Evolutionary conservation across 2,797 vertebrate species (phyloP).

Genomic region (Siniperca undulata): DNA sequence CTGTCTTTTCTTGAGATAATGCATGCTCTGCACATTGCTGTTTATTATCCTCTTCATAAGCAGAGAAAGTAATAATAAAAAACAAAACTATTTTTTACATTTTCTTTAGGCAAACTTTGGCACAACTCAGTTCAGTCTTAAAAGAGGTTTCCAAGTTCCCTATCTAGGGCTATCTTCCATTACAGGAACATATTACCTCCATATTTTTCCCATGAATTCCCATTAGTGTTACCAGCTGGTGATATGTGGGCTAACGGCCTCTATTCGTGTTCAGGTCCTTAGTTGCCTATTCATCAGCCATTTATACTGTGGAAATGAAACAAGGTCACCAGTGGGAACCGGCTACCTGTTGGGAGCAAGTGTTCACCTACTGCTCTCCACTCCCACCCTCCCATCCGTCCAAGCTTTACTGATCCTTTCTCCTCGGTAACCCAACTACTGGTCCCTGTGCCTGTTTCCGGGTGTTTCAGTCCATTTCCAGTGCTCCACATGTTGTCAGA

Average conservation of each 20-base stretch:
- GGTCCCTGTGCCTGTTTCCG: constrained; percentile 8
- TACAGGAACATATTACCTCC: constrained; percentile 20
- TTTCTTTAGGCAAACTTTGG: constrained; percentile 41
- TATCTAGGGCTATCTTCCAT: constrained; percentile 35
- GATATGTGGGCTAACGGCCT: constrained; percentile 67
- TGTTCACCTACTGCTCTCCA: constrained; percentile 70
- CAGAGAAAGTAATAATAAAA: constrained; percentile 19
- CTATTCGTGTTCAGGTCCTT: constrained; percentile 42
- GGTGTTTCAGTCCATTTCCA: constrained; percentile 60
- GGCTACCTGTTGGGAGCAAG: constrained; percentile 66
- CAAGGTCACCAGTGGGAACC: constrained; percentile 66
- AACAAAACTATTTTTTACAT: constrained; percentile 8
- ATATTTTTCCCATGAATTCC: constrained; percentile 58
- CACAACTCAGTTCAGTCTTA: constrained; percentile 4
- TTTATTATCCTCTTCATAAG: constrained; percentile 42
- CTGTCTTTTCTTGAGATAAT: constrained; percentile 51
- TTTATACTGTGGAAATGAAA: constrained; percentile 54
- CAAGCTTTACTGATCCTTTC: constrained; percentile 12
- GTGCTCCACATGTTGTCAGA: constrained; percentile 66
- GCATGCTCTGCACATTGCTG: constrained; percentile 29
- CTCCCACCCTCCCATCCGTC: constrained; percentile 16
- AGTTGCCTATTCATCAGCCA: constrained; percentile 68
- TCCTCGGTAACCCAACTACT: constrained; percentile 21
- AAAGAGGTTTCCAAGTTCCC: not conserved
- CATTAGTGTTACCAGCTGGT: constrained; percentile 57